phyloP scores from a whole-genome alignment of 2,113 vertebrate species.

The Apodemus speciosus region DNA sequence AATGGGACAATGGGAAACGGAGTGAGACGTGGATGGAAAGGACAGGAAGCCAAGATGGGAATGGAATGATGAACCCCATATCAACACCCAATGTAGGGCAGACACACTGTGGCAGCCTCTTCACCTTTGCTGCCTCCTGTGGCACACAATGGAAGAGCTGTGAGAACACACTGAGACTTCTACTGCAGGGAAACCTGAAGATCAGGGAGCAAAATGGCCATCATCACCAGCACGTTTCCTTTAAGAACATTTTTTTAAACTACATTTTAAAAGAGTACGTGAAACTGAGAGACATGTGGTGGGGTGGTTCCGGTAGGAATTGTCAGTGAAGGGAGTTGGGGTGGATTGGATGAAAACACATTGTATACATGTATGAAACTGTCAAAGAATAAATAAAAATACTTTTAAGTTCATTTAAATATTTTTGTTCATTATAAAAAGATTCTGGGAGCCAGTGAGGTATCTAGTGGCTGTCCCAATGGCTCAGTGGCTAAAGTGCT shows the following conservation, averaged over 20 bases:
- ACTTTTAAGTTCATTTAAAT: background rate
- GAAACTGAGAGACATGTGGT: background rate
- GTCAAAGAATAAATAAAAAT: background rate
- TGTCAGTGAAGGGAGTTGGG: background rate
- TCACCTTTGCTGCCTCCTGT: background rate
- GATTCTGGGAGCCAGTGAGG: background rate
- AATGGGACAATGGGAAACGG: background rate
- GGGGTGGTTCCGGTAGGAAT: background rate
- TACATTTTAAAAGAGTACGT: background rate
- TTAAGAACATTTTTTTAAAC: background rate
- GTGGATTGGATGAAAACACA: background rate
- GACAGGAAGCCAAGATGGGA: background rate
- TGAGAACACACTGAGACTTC: background rate
- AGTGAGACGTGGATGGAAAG: background rate
- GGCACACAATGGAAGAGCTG: background rate
- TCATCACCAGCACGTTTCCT: background rate
- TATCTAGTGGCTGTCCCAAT: background rate
- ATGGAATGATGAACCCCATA: background rate
- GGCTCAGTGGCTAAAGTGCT: background rate
- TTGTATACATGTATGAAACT: background rate
- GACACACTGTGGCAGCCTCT: background rate
- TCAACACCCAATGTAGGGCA: background rate
- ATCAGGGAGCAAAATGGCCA: background rate
- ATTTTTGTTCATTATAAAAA: constrained; percentile 18
- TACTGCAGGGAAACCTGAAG: background rate